phyloP scores from a whole-genome alignment of 2,888 invertebrate species.

The Nephrotoma flavescens region DNA sequence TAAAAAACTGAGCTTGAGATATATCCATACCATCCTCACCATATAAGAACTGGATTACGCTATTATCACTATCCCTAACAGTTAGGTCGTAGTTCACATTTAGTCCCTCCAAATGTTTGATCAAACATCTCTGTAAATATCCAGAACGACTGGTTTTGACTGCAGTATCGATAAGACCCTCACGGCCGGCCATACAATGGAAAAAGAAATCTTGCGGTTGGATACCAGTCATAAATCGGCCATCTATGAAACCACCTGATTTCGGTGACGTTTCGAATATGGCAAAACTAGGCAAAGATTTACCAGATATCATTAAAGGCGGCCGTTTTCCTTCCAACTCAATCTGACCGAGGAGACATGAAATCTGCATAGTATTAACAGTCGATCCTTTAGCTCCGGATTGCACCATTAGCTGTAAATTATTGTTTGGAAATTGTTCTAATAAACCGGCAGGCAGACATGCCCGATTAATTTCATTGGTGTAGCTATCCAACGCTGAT shows the following conservation, averaged over 20 bases:
- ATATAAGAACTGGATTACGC: slow-evolving; percentile 83
- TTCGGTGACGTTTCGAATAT: slow-evolving; percentile 77
- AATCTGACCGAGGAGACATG: slow-evolving; percentile 93
- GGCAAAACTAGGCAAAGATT: slow-evolving; percentile 81
- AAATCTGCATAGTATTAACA: slow-evolving; percentile 97
- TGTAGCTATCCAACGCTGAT: slow-evolving; percentile 59
- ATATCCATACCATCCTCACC: slow-evolving; percentile 93
- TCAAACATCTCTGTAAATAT: slow-evolving; percentile 90
- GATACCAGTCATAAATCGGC: slow-evolving; percentile 96
- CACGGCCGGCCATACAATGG: slow-evolving; percentile 99
- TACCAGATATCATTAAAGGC: slow-evolving; percentile 76
- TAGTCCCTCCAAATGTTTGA: slow-evolving; percentile 96
- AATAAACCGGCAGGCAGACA: slow-evolving; percentile 58
- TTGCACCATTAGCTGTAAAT: slow-evolving; percentile 95
- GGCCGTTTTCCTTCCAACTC: slow-evolving; percentile 96
- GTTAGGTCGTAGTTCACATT: slow-evolving; percentile 85
- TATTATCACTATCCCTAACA: slow-evolving; percentile 87
- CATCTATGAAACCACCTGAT: slow-evolving; percentile 93
- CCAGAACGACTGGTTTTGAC: slow-evolving; percentile 98
- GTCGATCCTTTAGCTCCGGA: slow-evolving; percentile 98
- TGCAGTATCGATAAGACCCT: slow-evolving; percentile 98
- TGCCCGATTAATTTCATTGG: slow-evolving; percentile 78
- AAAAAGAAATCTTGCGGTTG: slow-evolving; percentile 97
- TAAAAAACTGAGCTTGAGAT: slow-evolving; percentile 70
- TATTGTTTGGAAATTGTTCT: slow-evolving; percentile 82